These are phyloP conservation scores for Remorina albescens DNA, from an alignment of 2,797 vertebrate genomes.

Conservation along the genomic window DNA sequence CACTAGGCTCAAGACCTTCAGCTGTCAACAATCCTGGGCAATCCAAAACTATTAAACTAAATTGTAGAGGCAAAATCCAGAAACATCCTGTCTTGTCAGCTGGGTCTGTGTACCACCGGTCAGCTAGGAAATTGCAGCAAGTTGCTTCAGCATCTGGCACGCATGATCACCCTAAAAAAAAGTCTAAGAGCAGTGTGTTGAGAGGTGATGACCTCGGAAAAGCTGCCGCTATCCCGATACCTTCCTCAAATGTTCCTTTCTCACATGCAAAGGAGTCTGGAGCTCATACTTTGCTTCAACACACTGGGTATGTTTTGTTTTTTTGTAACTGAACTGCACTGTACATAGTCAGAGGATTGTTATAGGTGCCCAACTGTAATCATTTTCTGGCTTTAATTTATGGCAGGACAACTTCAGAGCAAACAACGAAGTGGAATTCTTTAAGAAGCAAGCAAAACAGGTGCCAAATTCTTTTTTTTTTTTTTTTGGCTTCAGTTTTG, in stretches of 20 bases:
- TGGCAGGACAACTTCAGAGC: conserved; percentile 62
- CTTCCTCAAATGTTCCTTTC: conserved; percentile 23
- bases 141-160: conserved; percentile 30
- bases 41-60: conserved; percentile 34
- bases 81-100: conserved; percentile 28
- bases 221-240: conserved; percentile 18
- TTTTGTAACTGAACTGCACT: neutral
- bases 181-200: conserved; percentile 29
- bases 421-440: conserved; percentile 74
- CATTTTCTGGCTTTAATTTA: conserved; percentile 38
- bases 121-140: conserved; percentile 38
- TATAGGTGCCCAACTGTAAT: neutral
- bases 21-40: neutral
- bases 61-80: conserved; percentile 25
- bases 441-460: conserved; percentile 74
- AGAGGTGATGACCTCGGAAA: conserved; percentile 30
- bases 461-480: conserved; percentile 59
- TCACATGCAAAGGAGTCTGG: conserved; percentile 24
- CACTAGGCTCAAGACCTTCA: conserved; percentile 7
- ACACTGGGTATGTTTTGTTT: conserved; percentile 56
- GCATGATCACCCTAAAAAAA: conserved; percentile 46
- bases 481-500: neutral
- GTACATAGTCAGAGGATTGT: neutral
- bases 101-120: conserved; percentile 19
- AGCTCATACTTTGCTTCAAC: conserved; percentile 22